Evolutionary conservation across 2,113 vertebrate species (phyloP).

Genomic region (Corynorhinus townsendii): DNA sequence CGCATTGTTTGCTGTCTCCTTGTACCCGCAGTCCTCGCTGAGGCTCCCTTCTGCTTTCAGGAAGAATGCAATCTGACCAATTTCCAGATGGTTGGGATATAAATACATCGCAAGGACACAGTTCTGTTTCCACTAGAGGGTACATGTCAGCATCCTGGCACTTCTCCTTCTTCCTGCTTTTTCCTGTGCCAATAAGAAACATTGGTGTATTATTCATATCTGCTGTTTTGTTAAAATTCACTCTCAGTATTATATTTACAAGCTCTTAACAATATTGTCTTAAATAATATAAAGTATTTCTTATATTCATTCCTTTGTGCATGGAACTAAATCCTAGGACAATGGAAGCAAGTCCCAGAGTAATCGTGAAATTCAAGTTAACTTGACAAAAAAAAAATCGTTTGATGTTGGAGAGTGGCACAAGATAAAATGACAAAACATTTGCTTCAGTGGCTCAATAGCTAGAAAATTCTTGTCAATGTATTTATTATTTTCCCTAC

Average conservation of each 20-base stretch:
- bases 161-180: slow-evolving; percentile 93
- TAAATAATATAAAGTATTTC: slow-evolving; percentile 60
- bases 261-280: slow-evolving; percentile 60
- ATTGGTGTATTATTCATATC: slow-evolving; percentile 64
- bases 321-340: slow-evolving; percentile 52
- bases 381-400: neutral
- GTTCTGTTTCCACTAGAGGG: slow-evolving; percentile 87
- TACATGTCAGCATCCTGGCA: slow-evolving; percentile 87
- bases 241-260: slow-evolving; percentile 67
- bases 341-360: slow-evolving; percentile 57
- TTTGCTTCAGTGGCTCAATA: slow-evolving; percentile 3
- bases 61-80: slow-evolving; percentile 93
- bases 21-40: slow-evolving; percentile 70
- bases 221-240: slow-evolving; percentile 70
- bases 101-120: slow-evolving; percentile 88
- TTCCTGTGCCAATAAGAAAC: slow-evolving; percentile 83
- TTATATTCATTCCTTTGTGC: slow-evolving; percentile 30
- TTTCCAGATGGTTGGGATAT: slow-evolving; percentile 88
- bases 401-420: slow-evolving; percentile 19
- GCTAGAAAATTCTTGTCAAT: slow-evolving; percentile 49
- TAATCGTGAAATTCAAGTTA: slow-evolving; percentile 54
- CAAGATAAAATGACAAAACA: neutral
- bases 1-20: slow-evolving; percentile 83
- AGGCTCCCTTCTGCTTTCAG: slow-evolving; percentile 58
- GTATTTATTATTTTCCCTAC: slow-evolving; percentile 50